Evolutionary conservation across 2,113 vertebrate genomes (phyloP).

Genomic region (Colaptes auratus): DNA sequence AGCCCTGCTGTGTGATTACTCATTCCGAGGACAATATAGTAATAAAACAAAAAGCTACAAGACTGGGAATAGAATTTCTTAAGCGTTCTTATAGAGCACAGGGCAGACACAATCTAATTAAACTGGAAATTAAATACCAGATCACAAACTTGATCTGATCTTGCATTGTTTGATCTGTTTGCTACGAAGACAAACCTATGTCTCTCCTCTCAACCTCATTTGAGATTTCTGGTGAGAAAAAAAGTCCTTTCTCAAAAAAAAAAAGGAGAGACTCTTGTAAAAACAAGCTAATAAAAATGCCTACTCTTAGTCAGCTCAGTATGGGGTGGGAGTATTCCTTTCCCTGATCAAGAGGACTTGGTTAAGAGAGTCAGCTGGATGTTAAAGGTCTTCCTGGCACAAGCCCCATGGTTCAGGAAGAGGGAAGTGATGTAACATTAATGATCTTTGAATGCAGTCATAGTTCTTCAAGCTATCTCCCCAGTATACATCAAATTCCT

Average conservation of each 20-base stretch:
- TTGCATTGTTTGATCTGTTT: neutral
- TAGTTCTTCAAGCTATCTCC: neutral
- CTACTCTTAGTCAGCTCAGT: neutral
- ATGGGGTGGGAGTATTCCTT: neutral
- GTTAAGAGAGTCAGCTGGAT: neutral
- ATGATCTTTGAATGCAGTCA: neutral
- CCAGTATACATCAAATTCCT: neutral
- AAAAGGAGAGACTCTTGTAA: neutral
- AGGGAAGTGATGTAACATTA: neutral
- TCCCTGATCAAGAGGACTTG: neutral
- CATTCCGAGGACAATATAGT: neutral
- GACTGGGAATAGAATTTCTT: neutral
- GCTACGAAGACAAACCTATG: neutral
- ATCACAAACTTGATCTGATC: neutral
- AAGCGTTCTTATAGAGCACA: neutral
- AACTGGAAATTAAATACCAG: neutral
- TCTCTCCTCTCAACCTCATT: neutral
- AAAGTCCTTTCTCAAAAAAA: neutral
- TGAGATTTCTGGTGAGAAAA: neutral
- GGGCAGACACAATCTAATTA: neutral
- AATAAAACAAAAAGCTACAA: slow-evolving; percentile 27
- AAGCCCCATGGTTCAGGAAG: neutral
- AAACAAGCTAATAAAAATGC: neutral
- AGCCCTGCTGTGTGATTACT: neutral
- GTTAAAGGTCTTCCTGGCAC: neutral